phyloP scores from a whole-genome alignment of 2,113 vertebrate genomes.

The Sitta europaea region DNA sequence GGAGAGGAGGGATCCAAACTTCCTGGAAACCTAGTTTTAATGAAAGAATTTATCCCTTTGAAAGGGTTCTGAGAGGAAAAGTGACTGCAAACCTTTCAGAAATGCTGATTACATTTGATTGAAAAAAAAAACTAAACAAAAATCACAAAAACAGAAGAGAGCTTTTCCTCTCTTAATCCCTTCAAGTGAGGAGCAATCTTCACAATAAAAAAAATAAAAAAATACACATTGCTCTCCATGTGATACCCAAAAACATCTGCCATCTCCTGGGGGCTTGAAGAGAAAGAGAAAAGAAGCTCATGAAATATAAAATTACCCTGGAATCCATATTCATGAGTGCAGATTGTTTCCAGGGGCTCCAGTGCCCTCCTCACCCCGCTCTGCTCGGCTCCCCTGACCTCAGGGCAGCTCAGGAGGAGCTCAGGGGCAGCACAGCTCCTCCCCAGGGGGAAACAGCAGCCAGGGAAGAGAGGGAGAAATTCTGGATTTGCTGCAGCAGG shows the following conservation, averaged over 20 bases:
- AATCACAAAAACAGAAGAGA: not conserved
- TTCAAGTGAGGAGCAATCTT: not conserved
- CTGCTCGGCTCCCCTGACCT: not conserved
- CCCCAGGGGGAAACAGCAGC: not conserved
- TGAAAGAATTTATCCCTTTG: not conserved
- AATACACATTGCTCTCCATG: constrained; percentile 12
- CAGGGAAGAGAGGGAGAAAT: not conserved
- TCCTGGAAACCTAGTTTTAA: not conserved
- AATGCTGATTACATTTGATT: not conserved
- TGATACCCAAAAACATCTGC: constrained; percentile 30
- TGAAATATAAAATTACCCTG: constrained; percentile 47
- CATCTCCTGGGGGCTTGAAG: constrained; percentile 29
- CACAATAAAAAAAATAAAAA: not conserved
- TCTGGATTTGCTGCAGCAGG: not conserved
- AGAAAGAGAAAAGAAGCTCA: not conserved
- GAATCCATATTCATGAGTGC: not conserved
- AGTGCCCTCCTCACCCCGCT: not conserved
- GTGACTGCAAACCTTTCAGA: not conserved
- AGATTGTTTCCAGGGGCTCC: not conserved
- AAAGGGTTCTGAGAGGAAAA: not conserved
- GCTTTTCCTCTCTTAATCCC: not conserved
- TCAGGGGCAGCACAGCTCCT: not conserved
- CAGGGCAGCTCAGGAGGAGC: not conserved
- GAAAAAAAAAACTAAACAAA: not conserved
- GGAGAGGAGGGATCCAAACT: not conserved